Evolutionary conservation across 2,888 invertebrate genomes (phyloP).

Genomic region (Dasypogon diadema): DNA sequence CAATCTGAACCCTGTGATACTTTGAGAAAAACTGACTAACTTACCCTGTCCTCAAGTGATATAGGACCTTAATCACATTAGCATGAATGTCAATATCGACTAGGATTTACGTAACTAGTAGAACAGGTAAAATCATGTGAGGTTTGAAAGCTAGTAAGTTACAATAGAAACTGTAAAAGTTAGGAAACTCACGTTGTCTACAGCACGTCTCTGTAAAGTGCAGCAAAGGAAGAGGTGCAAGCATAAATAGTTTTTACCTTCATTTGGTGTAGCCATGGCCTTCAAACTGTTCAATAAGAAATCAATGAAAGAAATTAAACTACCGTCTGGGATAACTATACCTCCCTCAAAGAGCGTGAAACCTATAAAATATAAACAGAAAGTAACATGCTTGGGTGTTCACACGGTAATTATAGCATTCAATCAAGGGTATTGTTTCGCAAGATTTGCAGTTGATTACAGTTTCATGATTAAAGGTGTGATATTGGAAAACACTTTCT

Average conservation of each 20-base stretch:
- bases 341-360: too few species aligned
- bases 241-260: slow-evolving; percentile 1
- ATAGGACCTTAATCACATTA: slow-evolving; percentile 68
- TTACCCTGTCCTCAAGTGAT: slow-evolving; percentile 59
- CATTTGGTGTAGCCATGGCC: background rate
- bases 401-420: too few species aligned
- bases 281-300: background rate
- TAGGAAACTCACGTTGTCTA: slow-evolving; percentile 21
- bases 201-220: background rate
- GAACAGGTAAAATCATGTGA: background rate
- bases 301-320: background rate
- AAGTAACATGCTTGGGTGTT: too few species aligned
- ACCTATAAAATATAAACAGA: too few species aligned
- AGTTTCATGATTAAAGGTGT: too few species aligned
- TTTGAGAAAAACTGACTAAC: slow-evolving; percentile 60
- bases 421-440: too few species aligned
- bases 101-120: slow-evolving; percentile 27
- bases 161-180: background rate
- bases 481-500: too few species aligned
- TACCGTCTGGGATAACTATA: too few species aligned
- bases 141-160: slow-evolving; percentile 16
- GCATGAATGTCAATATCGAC: slow-evolving; percentile 55
- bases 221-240: too few species aligned
- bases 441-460: too few species aligned
- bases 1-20: slow-evolving; percentile 9